Percentiles rank a stretch among this genome's conserved stretches.
Conservation (phyloP, 2,797 vertebrate genomes). For the Diglossa cyanea region DNA sequence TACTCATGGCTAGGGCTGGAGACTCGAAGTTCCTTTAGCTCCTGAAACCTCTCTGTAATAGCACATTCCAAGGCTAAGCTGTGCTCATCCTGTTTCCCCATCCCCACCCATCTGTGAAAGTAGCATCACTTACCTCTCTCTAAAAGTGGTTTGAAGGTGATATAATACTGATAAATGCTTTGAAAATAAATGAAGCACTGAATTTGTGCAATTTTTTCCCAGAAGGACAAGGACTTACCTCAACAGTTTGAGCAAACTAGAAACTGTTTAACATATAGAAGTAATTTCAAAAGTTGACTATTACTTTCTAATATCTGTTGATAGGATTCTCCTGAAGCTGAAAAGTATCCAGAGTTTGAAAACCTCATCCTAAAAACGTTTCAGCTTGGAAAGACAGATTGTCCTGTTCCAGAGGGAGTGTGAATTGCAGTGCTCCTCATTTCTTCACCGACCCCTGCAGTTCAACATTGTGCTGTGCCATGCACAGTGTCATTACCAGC, state of each 20-base stretch:
- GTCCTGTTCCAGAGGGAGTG: background rate
- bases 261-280: background rate
- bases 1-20: background rate
- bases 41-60: background rate
- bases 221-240: background rate
- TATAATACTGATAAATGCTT: background rate
- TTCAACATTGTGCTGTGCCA: rapidly evolving
- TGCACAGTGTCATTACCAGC: background rate
- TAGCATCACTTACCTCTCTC: background rate
- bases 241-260: background rate
- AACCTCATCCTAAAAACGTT: background rate
- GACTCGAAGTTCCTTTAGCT: background rate
- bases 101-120: background rate
- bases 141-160: background rate
- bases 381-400: background rate
- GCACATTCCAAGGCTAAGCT: background rate
- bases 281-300: background rate
- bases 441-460: rapidly evolving
- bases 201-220: background rate
- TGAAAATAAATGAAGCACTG: background rate
- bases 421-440: background rate
- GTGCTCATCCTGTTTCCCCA: background rate
- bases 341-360: background rate
- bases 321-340: background rate
- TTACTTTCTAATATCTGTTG: background rate